Evolutionary conservation across 37 sponge, comb jelly and placozoan genomes (phyloP).

Genomic region (Ianthella basta): DNA sequence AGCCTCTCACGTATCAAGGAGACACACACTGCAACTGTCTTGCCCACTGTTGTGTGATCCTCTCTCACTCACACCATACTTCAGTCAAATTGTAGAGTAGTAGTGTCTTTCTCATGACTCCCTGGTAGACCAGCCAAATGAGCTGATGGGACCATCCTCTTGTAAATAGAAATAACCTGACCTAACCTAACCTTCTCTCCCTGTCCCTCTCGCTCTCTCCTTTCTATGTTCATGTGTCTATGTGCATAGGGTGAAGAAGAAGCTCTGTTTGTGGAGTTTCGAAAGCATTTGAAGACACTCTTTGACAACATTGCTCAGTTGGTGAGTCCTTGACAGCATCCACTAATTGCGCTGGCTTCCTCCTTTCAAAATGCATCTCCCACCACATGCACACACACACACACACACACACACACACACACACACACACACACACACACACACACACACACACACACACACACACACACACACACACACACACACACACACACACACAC

Average conservation of each 20-base stretch:
- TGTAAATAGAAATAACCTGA: too few relatives aligned
- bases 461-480: not conserved
- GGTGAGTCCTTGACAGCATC: conserved; percentile 39
- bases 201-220: not conserved
- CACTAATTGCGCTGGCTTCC: not conserved
- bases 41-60: too few relatives aligned
- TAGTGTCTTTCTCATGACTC: too few relatives aligned
- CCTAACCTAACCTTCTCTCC: too few relatives aligned
- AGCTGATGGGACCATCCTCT: too few relatives aligned
- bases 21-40: too few relatives aligned
- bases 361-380: not conserved
- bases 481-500: not conserved
- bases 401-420: not conserved
- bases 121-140: too few relatives aligned
- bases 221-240: not conserved
- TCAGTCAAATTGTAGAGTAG: too few relatives aligned
- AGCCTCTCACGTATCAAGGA: too few relatives aligned
- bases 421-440: not conserved
- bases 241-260: conserved; percentile 87
- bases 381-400: not conserved
- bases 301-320: conserved; percentile 83
- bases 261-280: conserved; percentile 81
- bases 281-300: conserved; percentile 76
- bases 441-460: not conserved
- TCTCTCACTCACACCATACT: too few relatives aligned